Base-by-base conservation (phyloP, 1,140 invertebrate species). In the Araneus ventricosus region DNA sequence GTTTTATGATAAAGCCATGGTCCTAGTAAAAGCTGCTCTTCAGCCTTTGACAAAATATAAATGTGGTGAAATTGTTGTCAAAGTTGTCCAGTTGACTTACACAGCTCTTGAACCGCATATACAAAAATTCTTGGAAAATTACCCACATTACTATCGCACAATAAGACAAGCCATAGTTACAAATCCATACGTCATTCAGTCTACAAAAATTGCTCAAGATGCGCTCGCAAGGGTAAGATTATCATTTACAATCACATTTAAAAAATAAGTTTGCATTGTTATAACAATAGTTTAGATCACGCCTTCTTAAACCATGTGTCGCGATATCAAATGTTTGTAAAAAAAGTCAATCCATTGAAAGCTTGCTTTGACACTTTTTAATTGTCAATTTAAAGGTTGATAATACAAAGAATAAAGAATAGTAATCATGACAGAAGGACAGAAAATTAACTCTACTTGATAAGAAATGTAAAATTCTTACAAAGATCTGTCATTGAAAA, bases 21-120 rank as follows among this genome's bases (percentile, higher is more conserved):
- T 45, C 24, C 10, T 63, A 1, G 85, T 88, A 5, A 93, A 93
- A 88, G 67, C 41, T 22, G 30, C 24, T 37, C 91, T 93, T 41
- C 63, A 88, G 7, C 91, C 91, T 34, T 45, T 93, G 3, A 88
- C 91, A 20, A 88, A 93, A 39, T 80, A 79, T 27, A 52, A 84
- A 52, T 93, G 91, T 41, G 91, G 91, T 75, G 91, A 88, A 61
- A 93, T 93, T 4, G 85, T 93, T 37, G 61, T 93, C 27, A 93
- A 93, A 59, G 59, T 57, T 34, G 84, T 79, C 7, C 39, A 75
- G 41, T 41, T 93, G 20, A 87, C 7, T 20, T 79, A 93, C 30
- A 20, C 57, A 45, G 41, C n/a, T 17, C 41, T 61, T n/a, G 91
- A 87, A 37, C 91, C 91, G 1, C 63, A 75, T 61, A 57, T 88